These are phyloP conservation scores for Caenorhabditis panamensis DNA, from an alignment of 2,888 invertebrate genomes.

Conservation along the genomic window DNA sequence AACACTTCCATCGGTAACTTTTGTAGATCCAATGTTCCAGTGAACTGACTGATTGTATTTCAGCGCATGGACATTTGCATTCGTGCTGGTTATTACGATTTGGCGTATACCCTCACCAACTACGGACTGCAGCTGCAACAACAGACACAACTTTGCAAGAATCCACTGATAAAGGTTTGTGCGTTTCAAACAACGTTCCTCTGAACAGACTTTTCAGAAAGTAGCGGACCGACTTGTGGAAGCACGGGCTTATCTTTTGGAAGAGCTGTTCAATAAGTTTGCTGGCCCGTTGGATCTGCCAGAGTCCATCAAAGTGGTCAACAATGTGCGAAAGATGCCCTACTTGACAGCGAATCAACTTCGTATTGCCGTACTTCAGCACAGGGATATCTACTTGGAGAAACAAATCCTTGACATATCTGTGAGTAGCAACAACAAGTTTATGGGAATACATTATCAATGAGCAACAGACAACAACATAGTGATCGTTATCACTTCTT, in stretches of 20 bases:
- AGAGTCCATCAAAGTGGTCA: slow-evolving; percentile 77
- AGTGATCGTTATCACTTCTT: slow-evolving; percentile 14
- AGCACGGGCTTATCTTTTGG: slow-evolving; percentile 76
- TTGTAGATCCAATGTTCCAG: neutral
- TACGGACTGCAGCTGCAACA: slow-evolving; percentile 75
- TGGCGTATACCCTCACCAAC: slow-evolving; percentile 80
- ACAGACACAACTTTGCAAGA: slow-evolving; percentile 62
- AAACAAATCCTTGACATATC: slow-evolving; percentile 76
- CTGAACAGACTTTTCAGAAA: slow-evolving; percentile 59
- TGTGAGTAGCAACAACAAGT: slow-evolving; percentile 58
- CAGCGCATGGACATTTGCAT: slow-evolving; percentile 80
- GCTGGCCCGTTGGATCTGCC: slow-evolving; percentile 79
- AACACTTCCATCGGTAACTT: slow-evolving; percentile 69
- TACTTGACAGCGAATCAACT: slow-evolving; percentile 79
- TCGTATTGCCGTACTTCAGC: slow-evolving; percentile 78
- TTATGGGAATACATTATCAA: slow-evolving; percentile 15
- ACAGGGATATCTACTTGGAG: slow-evolving; percentile 79
- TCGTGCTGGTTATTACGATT: slow-evolving; percentile 78
- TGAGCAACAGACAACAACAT: neutral
- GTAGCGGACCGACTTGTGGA: slow-evolving; percentile 77
- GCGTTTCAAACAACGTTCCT: neutral
- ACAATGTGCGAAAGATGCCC: slow-evolving; percentile 80
- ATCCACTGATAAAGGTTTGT: slow-evolving; percentile 59
- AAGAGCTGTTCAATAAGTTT: slow-evolving; percentile 80
- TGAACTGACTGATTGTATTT: slow-evolving; percentile 14